phyloP scores from a whole-genome alignment of 2,888 invertebrate species.

The Cantharis rufa region DNA sequence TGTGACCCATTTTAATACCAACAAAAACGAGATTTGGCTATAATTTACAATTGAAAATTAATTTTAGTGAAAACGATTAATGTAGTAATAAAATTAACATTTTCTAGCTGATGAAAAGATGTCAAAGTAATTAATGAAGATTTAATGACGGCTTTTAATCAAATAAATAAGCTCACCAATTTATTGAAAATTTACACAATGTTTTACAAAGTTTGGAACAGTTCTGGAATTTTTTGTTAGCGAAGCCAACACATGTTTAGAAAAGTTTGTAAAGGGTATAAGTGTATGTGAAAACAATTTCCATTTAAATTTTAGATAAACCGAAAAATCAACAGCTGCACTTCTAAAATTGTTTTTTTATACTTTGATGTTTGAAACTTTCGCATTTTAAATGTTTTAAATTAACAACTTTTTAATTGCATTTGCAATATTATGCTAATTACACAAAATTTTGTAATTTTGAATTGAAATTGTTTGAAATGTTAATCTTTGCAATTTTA shows the following conservation, averaged over 20 bases:
- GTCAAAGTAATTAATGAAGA: neutral
- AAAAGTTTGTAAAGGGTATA: neutral
- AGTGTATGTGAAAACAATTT: neutral
- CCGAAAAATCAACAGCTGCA: neutral
- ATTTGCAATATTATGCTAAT: neutral
- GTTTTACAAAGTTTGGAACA: neutral
- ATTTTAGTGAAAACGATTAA: neutral
- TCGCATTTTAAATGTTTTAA: neutral
- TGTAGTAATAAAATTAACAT: neutral
- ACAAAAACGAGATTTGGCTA: neutral
- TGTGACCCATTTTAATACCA: neutral
- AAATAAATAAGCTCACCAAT: neutral
- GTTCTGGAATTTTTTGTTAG: neutral
- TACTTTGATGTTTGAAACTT: neutral
- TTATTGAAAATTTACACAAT: neutral
- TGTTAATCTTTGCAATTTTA: neutral
- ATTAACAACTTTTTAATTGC: neutral
- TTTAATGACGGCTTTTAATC: neutral
- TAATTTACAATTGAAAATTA: neutral
- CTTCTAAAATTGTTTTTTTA: neutral
- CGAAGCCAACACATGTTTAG: neutral
- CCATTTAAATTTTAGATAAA: neutral
- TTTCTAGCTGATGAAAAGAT: neutral
- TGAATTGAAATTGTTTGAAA: neutral
- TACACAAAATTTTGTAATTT: neutral